Evolutionary conservation across 2,888 invertebrate species (phyloP), one percentile per base, ranked within the genome.

Genomic region (Xestia rhomboidea): DNA sequence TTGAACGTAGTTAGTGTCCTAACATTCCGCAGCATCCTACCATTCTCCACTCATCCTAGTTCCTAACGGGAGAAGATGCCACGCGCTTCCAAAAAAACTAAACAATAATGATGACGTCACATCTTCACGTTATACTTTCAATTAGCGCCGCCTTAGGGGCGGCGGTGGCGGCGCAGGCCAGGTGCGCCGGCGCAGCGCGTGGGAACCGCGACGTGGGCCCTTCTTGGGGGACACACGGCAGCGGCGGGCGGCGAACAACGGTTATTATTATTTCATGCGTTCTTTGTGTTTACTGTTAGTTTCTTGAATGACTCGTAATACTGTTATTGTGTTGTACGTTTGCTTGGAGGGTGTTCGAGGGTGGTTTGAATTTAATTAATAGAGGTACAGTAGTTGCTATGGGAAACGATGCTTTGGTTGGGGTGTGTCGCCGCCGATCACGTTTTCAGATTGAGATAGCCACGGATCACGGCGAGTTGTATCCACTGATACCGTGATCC

Each of bases 141-240:
- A 88, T 89, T 87, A 87, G 73, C 68, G 72, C 81, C 84, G 85
- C 81, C 79, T 85, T 70, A 76, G 74, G 54, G 79, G 87, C 68
- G 71, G 87, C 73, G 54, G 77, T 15, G 79, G 72, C 73, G 83
- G 66, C 68, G 46, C 46, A n/a, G 71, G 69, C 87, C 87, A 88
- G 87, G 82, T 88, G 87, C 88, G 71, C 60, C 24, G 24, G 68
- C 54, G 63, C 85, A 44, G 38, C 21, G 66, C 88, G 89, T 88
- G 87, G 71, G 87, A 89, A 88, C 77, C 62, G 79, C 27, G 44
- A 68, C 57, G 54, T 69, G 82, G 24, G 64, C 64, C 38, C 41
- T 41, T 44, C 64, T 64, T 85, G 83, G 86, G 87, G 84, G 89
- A 88, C 87, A 88, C 83, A 88, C 89, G 74, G 89, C 73, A n/a